These are phyloP conservation scores for Pleuronectes platessa DNA, from an alignment of 2,113 vertebrate species.

Conservation along the genomic window DNA sequence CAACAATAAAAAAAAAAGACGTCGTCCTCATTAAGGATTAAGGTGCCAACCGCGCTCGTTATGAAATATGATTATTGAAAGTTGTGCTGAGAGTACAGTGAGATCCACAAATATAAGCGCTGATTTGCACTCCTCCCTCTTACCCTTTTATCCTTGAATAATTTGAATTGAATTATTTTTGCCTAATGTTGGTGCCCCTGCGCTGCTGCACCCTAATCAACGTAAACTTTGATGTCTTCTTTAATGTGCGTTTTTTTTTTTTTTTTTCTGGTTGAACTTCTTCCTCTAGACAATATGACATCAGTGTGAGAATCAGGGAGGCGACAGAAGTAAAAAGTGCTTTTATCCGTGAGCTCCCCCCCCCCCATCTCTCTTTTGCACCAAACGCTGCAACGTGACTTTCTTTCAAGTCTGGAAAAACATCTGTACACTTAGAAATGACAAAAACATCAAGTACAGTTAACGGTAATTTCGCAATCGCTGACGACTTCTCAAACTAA, in stretches of 20 bases:
- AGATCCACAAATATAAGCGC: slow-evolving; percentile 72
- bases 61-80: slow-evolving; percentile 68
- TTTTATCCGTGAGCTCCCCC: not conserved
- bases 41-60: slow-evolving; percentile 54
- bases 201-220: slow-evolving; percentile 56
- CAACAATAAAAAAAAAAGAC: slow-evolving; percentile 59
- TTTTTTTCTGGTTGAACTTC: slow-evolving; percentile 12
- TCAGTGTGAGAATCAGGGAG: slow-evolving; percentile 3
- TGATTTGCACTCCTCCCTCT: slow-evolving; percentile 71
- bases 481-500: slow-evolving; percentile 17
- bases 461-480: slow-evolving; percentile 22
- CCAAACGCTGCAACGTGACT: not conserved
- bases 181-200: slow-evolving; percentile 51
- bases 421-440: not conserved
- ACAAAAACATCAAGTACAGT: slow-evolving; percentile 18
- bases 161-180: slow-evolving; percentile 67
- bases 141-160: slow-evolving; percentile 75
- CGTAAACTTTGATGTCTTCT: slow-evolving; percentile 77
- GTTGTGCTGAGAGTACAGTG: slow-evolving; percentile 41
- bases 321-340: slow-evolving; percentile 16
- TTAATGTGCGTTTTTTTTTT: slow-evolving; percentile 46
- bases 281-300: slow-evolving; percentile 51
- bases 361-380: not conserved
- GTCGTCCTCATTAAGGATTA: slow-evolving; percentile 62
- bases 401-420: slow-evolving; percentile 5